phyloP scores from a whole-genome alignment of 2,113 vertebrate species.

The Python bivittatus region DNA sequence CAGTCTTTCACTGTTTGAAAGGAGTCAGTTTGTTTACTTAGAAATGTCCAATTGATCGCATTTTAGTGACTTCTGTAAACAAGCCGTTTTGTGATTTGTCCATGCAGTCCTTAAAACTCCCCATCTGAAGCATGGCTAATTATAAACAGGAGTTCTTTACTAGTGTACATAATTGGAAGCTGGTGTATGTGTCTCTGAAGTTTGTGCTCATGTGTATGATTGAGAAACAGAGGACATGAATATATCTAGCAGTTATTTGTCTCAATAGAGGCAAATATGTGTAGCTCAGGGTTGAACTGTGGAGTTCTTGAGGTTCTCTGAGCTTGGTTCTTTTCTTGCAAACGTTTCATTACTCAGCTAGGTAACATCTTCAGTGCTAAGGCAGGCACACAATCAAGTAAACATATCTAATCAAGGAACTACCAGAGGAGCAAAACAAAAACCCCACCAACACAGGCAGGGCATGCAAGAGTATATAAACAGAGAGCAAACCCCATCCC shows the following conservation, averaged over 20 bases:
- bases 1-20: not conserved
- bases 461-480: too few relatives aligned
- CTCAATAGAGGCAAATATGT: too few relatives aligned
- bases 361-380: too few relatives aligned
- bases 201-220: not conserved
- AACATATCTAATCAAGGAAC: too few relatives aligned
- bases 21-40: not conserved
- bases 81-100: not conserved
- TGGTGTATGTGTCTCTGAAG: not conserved
- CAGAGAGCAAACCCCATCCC: too few relatives aligned
- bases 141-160: not conserved
- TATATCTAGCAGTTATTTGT: not conserved
- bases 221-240: not conserved
- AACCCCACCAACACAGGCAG: too few relatives aligned
- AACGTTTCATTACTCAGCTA: too few relatives aligned
- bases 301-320: too few relatives aligned
- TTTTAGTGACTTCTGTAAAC: not conserved
- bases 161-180: not conserved
- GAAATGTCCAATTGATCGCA: not conserved
- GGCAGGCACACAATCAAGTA: too few relatives aligned
- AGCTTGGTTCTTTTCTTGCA: too few relatives aligned
- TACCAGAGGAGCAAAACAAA: too few relatives aligned
- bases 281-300: too few relatives aligned
- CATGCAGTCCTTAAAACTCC: not conserved
- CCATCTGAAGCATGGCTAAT: not conserved